These are phyloP conservation scores for Tetramorium parvispinum DNA, from an alignment of 1,140 invertebrate genomes.

Conservation along the genomic window DNA sequence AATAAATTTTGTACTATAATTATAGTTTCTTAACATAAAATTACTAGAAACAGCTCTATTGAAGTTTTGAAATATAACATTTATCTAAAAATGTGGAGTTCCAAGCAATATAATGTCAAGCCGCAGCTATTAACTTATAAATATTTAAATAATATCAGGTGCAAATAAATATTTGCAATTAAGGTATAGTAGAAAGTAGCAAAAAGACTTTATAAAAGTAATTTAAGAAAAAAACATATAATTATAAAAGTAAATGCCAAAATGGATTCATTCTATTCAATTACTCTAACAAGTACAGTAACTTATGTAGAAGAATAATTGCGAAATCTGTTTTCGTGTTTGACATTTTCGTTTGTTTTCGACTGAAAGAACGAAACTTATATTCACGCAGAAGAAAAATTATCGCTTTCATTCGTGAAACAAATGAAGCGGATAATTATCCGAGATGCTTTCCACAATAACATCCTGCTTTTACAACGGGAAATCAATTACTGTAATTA, in stretches of 20 bases:
- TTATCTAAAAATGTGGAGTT: background rate
- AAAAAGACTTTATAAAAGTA: background rate
- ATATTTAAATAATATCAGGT: background rate
- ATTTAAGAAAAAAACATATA: background rate
- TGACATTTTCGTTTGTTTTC: background rate
- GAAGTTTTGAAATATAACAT: background rate
- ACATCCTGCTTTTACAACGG: background rate
- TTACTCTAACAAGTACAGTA: background rate
- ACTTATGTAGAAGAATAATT: background rate
- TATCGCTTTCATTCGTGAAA: background rate
- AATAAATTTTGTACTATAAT: background rate
- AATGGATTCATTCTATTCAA: background rate
- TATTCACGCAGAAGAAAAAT: background rate
- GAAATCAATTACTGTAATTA: conserved; percentile 35
- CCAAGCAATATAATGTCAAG: background rate
- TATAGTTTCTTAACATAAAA: background rate
- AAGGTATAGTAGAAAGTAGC: background rate
- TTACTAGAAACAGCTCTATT: background rate
- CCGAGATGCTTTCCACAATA: background rate
- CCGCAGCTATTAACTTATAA: background rate
- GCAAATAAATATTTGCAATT: background rate
- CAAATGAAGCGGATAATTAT: conserved; percentile 17
- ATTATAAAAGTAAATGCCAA: background rate
- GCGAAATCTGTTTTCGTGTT: background rate
- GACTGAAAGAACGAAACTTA: background rate